Conservation (phyloP, 35 echinoderm and acorn worm genomes). For the Heliocidaris erythrogramma region DNA sequence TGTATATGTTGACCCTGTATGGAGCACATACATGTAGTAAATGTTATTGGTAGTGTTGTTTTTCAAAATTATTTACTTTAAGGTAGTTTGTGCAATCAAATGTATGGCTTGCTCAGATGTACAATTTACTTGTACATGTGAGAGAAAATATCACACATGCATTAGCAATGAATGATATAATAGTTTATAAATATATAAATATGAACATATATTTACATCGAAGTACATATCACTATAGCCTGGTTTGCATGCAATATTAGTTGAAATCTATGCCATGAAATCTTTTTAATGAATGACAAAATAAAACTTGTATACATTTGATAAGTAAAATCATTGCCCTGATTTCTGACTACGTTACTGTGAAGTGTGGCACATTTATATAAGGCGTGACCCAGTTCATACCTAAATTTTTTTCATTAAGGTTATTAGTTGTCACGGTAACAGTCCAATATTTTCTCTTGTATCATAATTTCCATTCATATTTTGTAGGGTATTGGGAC, state of each 20-base stretch:
- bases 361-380: neutral
- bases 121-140: neutral
- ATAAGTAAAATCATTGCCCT: neutral
- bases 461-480: neutral
- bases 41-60: neutral
- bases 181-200: conserved; percentile 44
- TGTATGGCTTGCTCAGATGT: neutral
- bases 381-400: neutral
- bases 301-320: conserved; percentile 42
- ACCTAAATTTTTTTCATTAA: neutral
- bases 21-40: neutral
- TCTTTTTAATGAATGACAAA: conserved; percentile 39
- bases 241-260: conserved; percentile 34
- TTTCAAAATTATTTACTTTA: neutral
- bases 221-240: conserved; percentile 38
- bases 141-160: neutral
- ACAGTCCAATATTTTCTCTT: neutral
- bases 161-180: neutral
- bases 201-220: conserved; percentile 36
- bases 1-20: neutral
- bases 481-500: neutral
- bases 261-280: conserved; percentile 23
- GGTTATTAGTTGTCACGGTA: neutral
- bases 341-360: neutral
- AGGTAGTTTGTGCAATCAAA: neutral